Base-by-base conservation (phyloP, 2,113 vertebrate genomes). In the Aythya baeri region DNA sequence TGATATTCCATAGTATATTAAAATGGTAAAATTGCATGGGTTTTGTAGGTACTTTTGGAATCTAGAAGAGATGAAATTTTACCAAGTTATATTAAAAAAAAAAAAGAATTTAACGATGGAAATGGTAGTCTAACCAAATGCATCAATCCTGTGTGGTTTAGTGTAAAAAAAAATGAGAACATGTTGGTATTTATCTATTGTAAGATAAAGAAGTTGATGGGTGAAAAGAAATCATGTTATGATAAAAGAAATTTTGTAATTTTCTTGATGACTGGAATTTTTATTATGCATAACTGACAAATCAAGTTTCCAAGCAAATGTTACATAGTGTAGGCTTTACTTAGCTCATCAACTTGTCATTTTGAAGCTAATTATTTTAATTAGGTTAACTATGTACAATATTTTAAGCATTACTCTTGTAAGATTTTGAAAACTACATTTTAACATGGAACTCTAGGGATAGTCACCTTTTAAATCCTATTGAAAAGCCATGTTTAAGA, bases 291-390 rank as follows among this genome's bases (percentile, higher is more conserved):
- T 99, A 99, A 98, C 98, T 98, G 98, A 98, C 98, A 98, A 98
- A 98, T 99, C 97, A 98, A 98, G 97, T 99, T 98, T 99, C 99
- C 98, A 98, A 99, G 98, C 98, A 98, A 98, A 98, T 98, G 98
- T 98, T 99, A 99, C 99, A 99, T 99, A 99, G 99, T 98, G 98
- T 98, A 98, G 98, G 98, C 98, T 99, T 99, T 98, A 99, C 98
- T 98, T 98, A 98, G 98, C 98, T 98, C 98, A 97, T 98, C 98
- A 98, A 98, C 98, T 99, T 99, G 98, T 98, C 98, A 98, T 98
- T 98, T 99, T 98, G 98, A 98, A 98, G 98, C 98, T 98, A 98
- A 98, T 98, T 98, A 98, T 99, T 98, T 99, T 99, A 99, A 99
- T 98, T 98, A 98, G 99, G 99, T 98, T 98, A 98, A 99, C 98